phyloP scores from a whole-genome alignment of 1,140 invertebrate genomes.

The Psix sp. region DNA sequence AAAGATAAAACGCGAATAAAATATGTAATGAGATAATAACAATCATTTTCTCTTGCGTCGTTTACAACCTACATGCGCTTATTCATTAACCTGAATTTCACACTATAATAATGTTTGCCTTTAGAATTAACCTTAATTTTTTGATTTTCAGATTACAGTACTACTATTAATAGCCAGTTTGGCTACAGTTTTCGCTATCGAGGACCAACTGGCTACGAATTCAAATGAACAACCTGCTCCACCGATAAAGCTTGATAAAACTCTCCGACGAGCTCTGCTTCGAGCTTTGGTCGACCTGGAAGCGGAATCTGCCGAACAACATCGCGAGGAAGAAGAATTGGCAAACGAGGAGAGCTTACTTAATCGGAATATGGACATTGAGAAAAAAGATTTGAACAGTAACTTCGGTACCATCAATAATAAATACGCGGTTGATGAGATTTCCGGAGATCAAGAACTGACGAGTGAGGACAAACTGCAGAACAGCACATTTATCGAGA shows the following conservation, averaged over 20 bases:
- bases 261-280: constrained; percentile 82
- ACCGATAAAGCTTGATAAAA: constrained; percentile 82
- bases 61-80: too few species aligned
- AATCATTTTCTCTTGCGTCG: too few species aligned
- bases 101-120: too few species aligned
- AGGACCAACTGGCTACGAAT: constrained; percentile 56
- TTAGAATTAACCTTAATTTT: not conserved
- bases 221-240: constrained; percentile 68
- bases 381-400: constrained; percentile 61
- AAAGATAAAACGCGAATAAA: too few species aligned
- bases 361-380: constrained; percentile 33
- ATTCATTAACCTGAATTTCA: too few species aligned
- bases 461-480: constrained; percentile 73
- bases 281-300: constrained; percentile 84
- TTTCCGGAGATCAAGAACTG: constrained; percentile 64
- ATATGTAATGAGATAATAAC: too few species aligned
- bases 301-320: constrained; percentile 72
- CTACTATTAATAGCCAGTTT: constrained; percentile 26
- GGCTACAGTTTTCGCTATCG: constrained; percentile 37
- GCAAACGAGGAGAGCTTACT: constrained; percentile 47
- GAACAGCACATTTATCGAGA: constrained; percentile 71
- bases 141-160: constrained; percentile 41
- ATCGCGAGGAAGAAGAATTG: constrained; percentile 53
- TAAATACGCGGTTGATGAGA: constrained; percentile 68
- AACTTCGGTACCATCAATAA: constrained; percentile 52